These are phyloP conservation scores for Drosophila emarginata DNA, from an alignment of 2,888 invertebrate species.

Conservation along the genomic window DNA sequence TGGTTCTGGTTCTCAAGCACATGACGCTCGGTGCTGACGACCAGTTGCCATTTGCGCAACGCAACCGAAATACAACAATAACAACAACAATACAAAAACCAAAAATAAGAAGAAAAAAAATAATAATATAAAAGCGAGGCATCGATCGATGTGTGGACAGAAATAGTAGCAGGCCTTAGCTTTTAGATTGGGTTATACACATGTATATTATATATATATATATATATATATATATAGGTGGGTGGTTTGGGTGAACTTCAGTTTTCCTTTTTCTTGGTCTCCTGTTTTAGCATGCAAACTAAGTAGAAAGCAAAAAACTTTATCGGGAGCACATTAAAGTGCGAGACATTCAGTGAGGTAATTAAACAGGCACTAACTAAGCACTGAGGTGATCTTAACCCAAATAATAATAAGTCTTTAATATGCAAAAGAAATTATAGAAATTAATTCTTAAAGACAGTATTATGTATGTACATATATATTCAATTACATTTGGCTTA, in stretches of 20 bases:
- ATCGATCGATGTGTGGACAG: constrained; percentile 65
- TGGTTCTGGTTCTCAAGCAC: constrained; percentile 40
- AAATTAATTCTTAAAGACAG: neutral
- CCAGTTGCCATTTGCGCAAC: constrained; percentile 74
- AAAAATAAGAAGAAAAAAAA: constrained; percentile 19
- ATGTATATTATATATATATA: constrained; percentile 11
- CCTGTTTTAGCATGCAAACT: constrained; percentile 1
- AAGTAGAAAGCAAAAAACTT: constrained; percentile 2
- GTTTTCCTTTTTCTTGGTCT: neutral
- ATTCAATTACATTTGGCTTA: neutral
- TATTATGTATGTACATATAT: no score
- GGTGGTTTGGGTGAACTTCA: constrained; percentile 1
- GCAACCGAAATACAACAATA: constrained; percentile 45
- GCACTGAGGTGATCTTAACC: neutral
- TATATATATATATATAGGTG: neutral
- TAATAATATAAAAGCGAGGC: constrained; percentile 14
- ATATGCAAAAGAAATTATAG: neutral
- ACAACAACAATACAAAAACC: constrained; percentile 42
- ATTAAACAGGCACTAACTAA: neutral
- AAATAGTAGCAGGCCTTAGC: constrained; percentile 52
- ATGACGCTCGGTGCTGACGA: constrained; percentile 48
- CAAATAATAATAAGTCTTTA: neutral
- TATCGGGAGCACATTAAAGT: constrained; percentile 4
- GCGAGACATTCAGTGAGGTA: neutral
- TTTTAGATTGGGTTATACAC: constrained; percentile 15